Evolutionary conservation across 1,140 invertebrate genomes (phyloP).

Genomic region (Cephus cinctus): DNA sequence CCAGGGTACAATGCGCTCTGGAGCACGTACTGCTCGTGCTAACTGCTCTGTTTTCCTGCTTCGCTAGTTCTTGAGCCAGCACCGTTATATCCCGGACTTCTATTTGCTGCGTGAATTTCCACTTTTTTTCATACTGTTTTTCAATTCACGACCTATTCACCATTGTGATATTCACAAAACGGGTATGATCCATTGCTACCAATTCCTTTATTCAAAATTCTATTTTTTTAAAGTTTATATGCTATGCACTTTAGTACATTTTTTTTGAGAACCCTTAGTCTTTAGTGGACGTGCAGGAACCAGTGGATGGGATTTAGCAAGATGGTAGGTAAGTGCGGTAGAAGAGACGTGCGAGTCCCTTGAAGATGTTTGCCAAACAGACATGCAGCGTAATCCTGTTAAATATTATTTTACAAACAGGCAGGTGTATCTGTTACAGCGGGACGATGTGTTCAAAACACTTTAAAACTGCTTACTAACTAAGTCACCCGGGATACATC

Average conservation of each 20-base stretch:
- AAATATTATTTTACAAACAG: constrained; percentile 20
- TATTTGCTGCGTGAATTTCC: not conserved
- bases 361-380: constrained; percentile 18
- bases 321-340: too few species aligned
- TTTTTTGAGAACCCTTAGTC: too few species aligned
- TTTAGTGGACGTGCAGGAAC: too few species aligned
- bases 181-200: too few species aligned
- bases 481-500: constrained; percentile 9
- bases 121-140: not conserved
- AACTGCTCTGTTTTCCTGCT: constrained; percentile 31
- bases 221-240: too few species aligned
- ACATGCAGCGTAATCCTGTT: constrained; percentile 11
- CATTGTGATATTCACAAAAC: too few species aligned
- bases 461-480: constrained; percentile 7
- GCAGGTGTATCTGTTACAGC: constrained; percentile 7
- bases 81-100: too few species aligned
- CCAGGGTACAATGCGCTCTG: constrained; percentile 18
- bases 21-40: constrained; percentile 37
- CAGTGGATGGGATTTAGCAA: too few species aligned
- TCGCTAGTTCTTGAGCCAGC: too few species aligned
- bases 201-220: too few species aligned
- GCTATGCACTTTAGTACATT: too few species aligned
- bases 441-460: constrained; percentile 15
- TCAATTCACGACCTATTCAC: not conserved
- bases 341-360: not conserved